phyloP scores from a whole-genome alignment of 2,113 vertebrate genomes.

The Myanophis thanlyinensis region DNA sequence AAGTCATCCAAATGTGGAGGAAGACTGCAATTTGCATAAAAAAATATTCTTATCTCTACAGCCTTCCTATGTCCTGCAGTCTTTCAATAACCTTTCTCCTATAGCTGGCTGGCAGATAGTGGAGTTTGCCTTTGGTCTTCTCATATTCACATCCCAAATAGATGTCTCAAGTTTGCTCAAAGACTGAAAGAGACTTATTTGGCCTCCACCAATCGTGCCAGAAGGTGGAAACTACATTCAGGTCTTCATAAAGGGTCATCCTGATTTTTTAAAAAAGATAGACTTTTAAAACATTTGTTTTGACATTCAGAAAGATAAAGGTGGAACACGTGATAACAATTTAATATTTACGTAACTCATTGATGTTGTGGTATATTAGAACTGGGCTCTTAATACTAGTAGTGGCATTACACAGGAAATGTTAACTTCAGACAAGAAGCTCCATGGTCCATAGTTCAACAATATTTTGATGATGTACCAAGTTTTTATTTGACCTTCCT shows the following conservation, averaged over 20 bases:
- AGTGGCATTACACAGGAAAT: not conserved
- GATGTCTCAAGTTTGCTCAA: slow-evolving; percentile 14
- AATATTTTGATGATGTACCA: not conserved
- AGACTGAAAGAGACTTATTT: not conserved
- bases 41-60: slow-evolving; percentile 68
- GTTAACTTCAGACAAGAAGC: not conserved
- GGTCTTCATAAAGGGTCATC: not conserved
- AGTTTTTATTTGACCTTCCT: not conserved
- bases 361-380: not conserved
- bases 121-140: slow-evolving; percentile 57
- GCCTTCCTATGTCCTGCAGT: slow-evolving; percentile 61
- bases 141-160: slow-evolving; percentile 46
- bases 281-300: not conserved
- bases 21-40: slow-evolving; percentile 64
- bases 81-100: slow-evolving; percentile 57
- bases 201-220: not conserved
- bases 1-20: slow-evolving; percentile 33
- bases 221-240: not conserved
- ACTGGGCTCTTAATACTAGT: not conserved
- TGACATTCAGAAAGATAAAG: not conserved
- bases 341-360: not conserved
- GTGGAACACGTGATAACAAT: not conserved
- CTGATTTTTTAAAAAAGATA: not conserved
- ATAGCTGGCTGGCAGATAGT: slow-evolving; percentile 59
- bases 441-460: not conserved